phyloP scores from a whole-genome alignment of 2,113 vertebrate species.

The Pandion haliaetus region DNA sequence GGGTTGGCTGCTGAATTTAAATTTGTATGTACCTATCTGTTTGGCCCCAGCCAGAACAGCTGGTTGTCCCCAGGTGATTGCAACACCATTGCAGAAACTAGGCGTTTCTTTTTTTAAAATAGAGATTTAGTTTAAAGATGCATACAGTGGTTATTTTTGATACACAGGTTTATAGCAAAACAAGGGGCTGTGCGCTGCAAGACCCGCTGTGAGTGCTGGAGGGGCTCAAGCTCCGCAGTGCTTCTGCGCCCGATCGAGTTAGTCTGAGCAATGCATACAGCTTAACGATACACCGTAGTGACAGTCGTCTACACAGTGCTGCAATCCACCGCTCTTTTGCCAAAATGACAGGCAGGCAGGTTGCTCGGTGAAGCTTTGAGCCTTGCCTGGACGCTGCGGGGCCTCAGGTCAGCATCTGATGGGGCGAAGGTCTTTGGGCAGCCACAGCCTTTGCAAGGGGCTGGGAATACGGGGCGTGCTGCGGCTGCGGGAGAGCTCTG shows the following conservation, averaged over 20 bases:
- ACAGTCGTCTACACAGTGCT: background rate
- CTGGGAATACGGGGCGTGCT: background rate
- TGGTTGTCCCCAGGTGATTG: background rate
- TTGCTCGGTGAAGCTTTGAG: background rate
- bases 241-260: background rate
- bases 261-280: background rate
- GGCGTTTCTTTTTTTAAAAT: background rate
- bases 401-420: rapidly evolving
- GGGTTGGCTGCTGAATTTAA: background rate
- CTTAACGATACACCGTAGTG: background rate
- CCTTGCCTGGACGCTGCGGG: background rate
- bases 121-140: background rate
- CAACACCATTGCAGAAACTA: background rate
- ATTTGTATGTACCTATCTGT: no score
- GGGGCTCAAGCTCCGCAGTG: background rate
- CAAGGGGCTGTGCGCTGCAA: background rate
- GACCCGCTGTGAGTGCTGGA: background rate
- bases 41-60: background rate
- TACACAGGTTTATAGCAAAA: background rate
- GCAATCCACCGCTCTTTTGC: background rate
- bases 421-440: background rate
- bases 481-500: background rate
- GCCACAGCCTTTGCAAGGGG: background rate
- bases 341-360: background rate
- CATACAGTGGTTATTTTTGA: background rate